Percentiles rank a stretch among this genome's conserved stretches.
Conservation (phyloP, 2,797 vertebrate genomes). For the Pangasius macronema region DNA sequence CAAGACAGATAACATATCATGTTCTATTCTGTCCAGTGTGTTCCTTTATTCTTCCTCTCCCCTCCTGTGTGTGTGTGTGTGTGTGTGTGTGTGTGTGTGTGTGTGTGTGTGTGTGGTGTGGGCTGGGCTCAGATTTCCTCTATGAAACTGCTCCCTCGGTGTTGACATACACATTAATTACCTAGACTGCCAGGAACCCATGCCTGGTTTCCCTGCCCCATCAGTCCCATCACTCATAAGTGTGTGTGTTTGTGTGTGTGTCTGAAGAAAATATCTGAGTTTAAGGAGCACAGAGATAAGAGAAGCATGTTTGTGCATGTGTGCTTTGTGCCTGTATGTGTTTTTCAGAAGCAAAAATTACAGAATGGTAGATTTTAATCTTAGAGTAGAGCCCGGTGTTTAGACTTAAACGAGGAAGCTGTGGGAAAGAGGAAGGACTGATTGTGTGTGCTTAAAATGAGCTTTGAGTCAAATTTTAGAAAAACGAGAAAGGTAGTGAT, state of each 20-base stretch:
- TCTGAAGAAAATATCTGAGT: slow-evolving; percentile 21
- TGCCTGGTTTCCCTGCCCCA: slow-evolving; percentile 66
- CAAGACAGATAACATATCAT: slow-evolving; percentile 55
- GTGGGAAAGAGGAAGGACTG: not conserved
- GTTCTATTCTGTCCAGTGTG: slow-evolving; percentile 68
- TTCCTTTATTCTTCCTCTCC: slow-evolving; percentile 52
- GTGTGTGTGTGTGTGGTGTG: slow-evolving; percentile 61
- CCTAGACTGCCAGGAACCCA: slow-evolving; percentile 72
- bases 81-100: slow-evolving; percentile 59
- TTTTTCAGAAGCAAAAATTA: slow-evolving; percentile 49
- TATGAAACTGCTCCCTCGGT: slow-evolving; percentile 67
- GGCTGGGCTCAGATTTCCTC: slow-evolving; percentile 78
- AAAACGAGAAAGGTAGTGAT: not conserved
- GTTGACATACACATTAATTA: slow-evolving; percentile 83
- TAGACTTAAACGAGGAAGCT: not conserved
- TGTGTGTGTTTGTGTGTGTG: slow-evolving; percentile 53
- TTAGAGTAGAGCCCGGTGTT: not conserved
- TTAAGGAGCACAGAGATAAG: slow-evolving; percentile 5
- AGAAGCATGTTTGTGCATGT: slow-evolving; percentile 12
- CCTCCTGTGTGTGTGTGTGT: slow-evolving; percentile 44
- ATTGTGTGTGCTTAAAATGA: not conserved
- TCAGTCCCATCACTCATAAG: slow-evolving; percentile 51
- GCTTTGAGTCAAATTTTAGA: not conserved
- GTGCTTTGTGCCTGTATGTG: slow-evolving; percentile 34
- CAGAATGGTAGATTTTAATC: not conserved